Percentiles rank a stretch among this genome's conserved stretches.
Evolutionary conservation across 2,888 invertebrate genomes (phyloP).

Genomic region (Caenorhabditis sp.): DNA sequence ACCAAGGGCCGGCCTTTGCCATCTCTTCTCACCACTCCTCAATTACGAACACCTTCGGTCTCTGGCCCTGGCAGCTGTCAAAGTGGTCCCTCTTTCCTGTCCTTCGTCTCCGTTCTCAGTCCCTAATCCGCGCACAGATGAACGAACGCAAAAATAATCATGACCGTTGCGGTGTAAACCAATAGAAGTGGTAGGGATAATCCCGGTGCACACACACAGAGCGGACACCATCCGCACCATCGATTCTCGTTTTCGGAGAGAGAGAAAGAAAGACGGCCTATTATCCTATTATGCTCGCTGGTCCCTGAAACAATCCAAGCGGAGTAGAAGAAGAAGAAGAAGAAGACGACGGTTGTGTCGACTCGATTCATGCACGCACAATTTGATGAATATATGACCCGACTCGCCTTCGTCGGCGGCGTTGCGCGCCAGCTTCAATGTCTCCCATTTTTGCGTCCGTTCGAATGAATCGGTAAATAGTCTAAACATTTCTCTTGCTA

Average conservation of each 20-base stretch:
- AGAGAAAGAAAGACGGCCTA: too few species aligned
- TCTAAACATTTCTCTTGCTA: too few species aligned
- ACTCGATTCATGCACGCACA: conserved; percentile 50
- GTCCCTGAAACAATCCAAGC: conserved; percentile 42
- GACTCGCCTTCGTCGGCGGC: conserved; percentile 27
- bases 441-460: too few species aligned
- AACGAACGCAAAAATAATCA: conserved; percentile 38
- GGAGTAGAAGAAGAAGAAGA: too few species aligned
- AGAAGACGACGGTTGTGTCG: too few species aligned
- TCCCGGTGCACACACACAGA: conserved; percentile 47
- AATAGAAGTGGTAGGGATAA: conserved; percentile 53
- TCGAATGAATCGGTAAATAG: too few species aligned
- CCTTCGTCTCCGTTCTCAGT: background rate
- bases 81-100: background rate
- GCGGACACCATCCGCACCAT: background rate
- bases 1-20: background rate
- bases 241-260: conserved; percentile 8
- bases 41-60: conserved; percentile 48
- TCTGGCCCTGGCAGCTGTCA: background rate
- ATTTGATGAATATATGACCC: conserved; percentile 56
- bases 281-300: conserved; percentile 42
- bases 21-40: too few species aligned
- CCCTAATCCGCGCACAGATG: background rate
- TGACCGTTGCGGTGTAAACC: conserved; percentile 52
- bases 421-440: conserved; percentile 2